phyloP scores from a whole-genome alignment of 2,113 vertebrate genomes.

The Aphyosemion australe region DNA sequence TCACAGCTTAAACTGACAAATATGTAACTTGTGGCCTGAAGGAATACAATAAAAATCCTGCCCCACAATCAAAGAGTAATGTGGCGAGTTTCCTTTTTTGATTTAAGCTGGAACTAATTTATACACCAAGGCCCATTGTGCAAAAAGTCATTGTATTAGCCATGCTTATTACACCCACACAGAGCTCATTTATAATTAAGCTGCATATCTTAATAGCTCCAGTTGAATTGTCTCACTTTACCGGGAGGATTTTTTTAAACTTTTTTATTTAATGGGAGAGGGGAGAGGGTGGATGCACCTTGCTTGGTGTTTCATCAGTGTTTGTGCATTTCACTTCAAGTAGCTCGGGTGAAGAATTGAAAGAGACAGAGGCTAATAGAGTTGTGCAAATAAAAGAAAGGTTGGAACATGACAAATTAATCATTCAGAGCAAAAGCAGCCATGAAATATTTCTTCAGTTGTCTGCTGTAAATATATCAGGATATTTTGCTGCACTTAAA shows the following conservation, averaged over 20 bases:
- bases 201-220: conserved; percentile 57
- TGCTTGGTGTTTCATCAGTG: conserved; percentile 21
- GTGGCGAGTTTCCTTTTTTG: conserved; percentile 28
- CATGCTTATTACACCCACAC: conserved; percentile 49
- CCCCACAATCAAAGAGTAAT: conserved; percentile 40
- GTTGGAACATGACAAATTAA: conserved; percentile 6
- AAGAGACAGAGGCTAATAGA: background rate
- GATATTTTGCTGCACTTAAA: conserved; percentile 20
- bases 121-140: conserved; percentile 34
- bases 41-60: conserved; percentile 32
- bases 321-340: conserved; percentile 5
- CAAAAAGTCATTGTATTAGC: conserved; percentile 49
- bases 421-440: background rate
- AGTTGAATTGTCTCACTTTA: conserved; percentile 49
- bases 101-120: conserved; percentile 50
- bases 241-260: conserved; percentile 16
- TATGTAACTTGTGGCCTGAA: conserved; percentile 25
- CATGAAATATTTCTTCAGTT: background rate
- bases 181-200: conserved; percentile 66
- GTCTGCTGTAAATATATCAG: conserved; percentile 34
- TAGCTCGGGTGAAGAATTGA: conserved; percentile 12
- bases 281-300: background rate
- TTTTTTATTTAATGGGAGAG: background rate
- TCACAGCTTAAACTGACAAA: conserved; percentile 4
- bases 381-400: background rate